phyloP scores from a whole-genome alignment of 2,888 invertebrate genomes.

The Eremobia ochroleuca region DNA sequence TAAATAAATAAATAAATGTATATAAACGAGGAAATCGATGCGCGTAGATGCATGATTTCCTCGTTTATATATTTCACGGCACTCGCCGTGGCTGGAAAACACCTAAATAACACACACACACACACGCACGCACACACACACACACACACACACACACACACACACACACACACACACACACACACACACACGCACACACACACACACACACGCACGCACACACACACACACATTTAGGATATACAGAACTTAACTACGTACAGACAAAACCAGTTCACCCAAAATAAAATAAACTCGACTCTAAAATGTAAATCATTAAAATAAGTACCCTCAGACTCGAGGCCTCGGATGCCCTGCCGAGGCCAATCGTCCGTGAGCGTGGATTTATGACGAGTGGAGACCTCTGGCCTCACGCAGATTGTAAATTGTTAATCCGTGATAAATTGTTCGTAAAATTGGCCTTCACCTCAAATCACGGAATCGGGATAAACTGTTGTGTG shows the following conservation, averaged over 20 bases:
- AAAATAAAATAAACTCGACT: constrained; percentile 42
- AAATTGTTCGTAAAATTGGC: constrained; percentile 67
- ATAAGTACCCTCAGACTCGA: constrained; percentile 51
- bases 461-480: constrained; percentile 31
- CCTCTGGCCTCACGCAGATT: constrained; percentile 62
- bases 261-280: not conserved
- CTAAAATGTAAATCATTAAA: constrained; percentile 62
- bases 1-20: no score
- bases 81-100: no score
- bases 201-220: no score
- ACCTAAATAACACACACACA: no score
- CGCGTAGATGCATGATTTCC: no score
- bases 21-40: no score
- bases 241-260: not conserved
- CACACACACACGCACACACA: no score
- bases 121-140: no score
- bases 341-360: constrained; percentile 38
- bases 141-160: no score
- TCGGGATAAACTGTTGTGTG: constrained; percentile 35
- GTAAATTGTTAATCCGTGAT: constrained; percentile 68
- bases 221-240: not conserved
- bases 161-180: no score
- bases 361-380: constrained; percentile 58
- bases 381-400: constrained; percentile 66
- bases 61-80: no score